Conservation (phyloP, 2,888 invertebrate genomes). For the Leuctra nigra region DNA sequence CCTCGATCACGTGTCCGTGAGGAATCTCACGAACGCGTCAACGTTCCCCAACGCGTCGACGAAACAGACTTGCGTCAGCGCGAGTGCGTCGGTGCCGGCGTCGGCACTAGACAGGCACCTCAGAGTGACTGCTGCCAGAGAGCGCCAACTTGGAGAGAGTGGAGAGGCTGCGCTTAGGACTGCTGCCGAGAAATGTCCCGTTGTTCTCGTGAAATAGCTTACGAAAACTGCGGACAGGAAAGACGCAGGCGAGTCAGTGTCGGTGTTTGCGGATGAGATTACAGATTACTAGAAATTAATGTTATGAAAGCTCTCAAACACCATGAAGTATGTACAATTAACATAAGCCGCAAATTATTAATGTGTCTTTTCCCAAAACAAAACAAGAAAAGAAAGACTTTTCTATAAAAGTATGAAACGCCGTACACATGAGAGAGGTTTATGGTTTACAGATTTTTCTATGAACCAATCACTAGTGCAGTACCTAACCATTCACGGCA, state of each 20-base stretch:
- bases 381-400: no score
- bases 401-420: no score
- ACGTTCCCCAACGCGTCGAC: background rate
- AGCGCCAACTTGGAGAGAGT: conserved; percentile 71
- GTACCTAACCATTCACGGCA: no score
- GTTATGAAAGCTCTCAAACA: no score
- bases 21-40: background rate
- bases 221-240: conserved; percentile 62
- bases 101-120: conserved; percentile 26
- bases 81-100: background rate
- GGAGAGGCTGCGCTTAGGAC: conserved; percentile 74
- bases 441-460: no score
- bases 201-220: conserved; percentile 80
- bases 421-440: no score
- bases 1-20: background rate
- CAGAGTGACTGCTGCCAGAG: conserved; percentile 32
- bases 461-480: no score
- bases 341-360: no score
- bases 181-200: conserved; percentile 51
- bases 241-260: background rate
- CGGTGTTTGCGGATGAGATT: background rate
- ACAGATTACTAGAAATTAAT: no score
- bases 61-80: background rate
- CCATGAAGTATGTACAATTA: no score
- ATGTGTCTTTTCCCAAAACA: no score